phyloP scores from a whole-genome alignment of 2,888 invertebrate species.

The Meiosimyza platycephala region DNA sequence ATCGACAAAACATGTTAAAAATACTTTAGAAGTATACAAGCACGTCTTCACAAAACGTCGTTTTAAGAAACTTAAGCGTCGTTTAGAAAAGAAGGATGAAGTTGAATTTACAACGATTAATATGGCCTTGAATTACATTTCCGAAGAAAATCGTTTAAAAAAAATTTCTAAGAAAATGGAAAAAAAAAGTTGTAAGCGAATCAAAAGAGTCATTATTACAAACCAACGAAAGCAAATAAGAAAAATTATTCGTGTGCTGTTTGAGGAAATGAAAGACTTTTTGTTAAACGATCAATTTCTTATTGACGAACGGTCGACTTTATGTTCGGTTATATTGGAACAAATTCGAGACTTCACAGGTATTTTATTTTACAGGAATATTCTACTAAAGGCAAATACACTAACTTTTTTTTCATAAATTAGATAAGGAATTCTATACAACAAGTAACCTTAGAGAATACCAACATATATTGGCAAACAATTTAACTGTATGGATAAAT shows the following conservation, averaged over 20 bases:
- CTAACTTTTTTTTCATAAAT: slow-evolving; percentile 23
- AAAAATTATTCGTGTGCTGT: slow-evolving; percentile 58
- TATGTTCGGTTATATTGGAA: slow-evolving; percentile 56
- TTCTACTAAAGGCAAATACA: background rate
- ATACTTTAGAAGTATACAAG: slow-evolving; percentile 52
- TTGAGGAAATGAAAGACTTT: slow-evolving; percentile 63
- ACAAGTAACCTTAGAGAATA: slow-evolving; percentile 60
- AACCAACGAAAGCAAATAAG: slow-evolving; percentile 57
- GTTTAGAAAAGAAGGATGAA: slow-evolving; percentile 52
- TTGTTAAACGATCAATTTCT: slow-evolving; percentile 59
- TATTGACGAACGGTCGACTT: slow-evolving; percentile 54
- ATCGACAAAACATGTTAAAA: slow-evolving; percentile 50
- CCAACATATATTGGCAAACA: slow-evolving; percentile 59
- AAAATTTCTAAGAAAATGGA: slow-evolving; percentile 49
- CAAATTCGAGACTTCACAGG: slow-evolving; percentile 59
- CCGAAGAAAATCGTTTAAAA: slow-evolving; percentile 59
- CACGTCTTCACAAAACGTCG: slow-evolving; percentile 52
- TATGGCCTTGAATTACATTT: slow-evolving; percentile 58
- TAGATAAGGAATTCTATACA: slow-evolving; percentile 59
- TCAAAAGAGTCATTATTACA: slow-evolving; percentile 52
- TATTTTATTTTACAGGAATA: slow-evolving; percentile 33
- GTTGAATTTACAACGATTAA: slow-evolving; percentile 54
- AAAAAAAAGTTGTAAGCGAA: slow-evolving; percentile 50
- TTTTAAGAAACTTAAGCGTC: slow-evolving; percentile 50
- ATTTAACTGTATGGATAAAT: slow-evolving; percentile 64